Conservation (phyloP, 2,797 vertebrate species). For the Anableps anableps region DNA sequence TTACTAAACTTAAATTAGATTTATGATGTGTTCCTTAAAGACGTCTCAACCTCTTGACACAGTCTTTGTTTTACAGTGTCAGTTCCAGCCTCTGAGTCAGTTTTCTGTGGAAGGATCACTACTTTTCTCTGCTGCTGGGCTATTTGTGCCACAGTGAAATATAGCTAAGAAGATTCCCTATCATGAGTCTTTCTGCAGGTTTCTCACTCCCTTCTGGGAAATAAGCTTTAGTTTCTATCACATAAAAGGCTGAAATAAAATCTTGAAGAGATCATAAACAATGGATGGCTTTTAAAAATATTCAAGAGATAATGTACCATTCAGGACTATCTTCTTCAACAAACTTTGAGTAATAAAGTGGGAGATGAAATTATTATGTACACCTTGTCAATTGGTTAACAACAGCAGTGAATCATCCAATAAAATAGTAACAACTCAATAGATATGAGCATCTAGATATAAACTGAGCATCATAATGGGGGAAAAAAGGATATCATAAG, state of each 20-base stretch:
- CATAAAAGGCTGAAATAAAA: constrained; percentile 29
- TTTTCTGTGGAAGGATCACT: constrained; percentile 27
- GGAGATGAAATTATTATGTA: not conserved
- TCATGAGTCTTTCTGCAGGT: constrained; percentile 38
- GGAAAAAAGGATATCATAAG: not conserved
- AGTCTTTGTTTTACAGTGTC: constrained; percentile 41
- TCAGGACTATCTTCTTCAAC: not conserved
- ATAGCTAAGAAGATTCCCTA: constrained; percentile 35
- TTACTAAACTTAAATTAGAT: constrained; percentile 40
- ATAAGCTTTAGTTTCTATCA: constrained; percentile 30
- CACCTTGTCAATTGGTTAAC: not conserved
- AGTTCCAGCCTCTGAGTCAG: constrained; percentile 36
- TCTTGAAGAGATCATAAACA: constrained; percentile 33
- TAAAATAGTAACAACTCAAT: not conserved
- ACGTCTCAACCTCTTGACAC: constrained; percentile 25
- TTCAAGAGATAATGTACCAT: not conserved
- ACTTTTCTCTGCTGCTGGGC: constrained; percentile 23
- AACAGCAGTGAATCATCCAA: not conserved
- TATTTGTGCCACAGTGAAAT: constrained; percentile 41
- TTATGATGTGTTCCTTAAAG: constrained; percentile 39
- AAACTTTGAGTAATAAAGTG: not conserved
- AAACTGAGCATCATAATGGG: not conserved
- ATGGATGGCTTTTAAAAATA: constrained; percentile 7
- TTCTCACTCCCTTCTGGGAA: constrained; percentile 30
- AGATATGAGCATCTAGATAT: not conserved